These are phyloP conservation scores for Oxytorus armatus DNA, from an alignment of 2,888 invertebrate genomes.

Conservation along the genomic window DNA sequence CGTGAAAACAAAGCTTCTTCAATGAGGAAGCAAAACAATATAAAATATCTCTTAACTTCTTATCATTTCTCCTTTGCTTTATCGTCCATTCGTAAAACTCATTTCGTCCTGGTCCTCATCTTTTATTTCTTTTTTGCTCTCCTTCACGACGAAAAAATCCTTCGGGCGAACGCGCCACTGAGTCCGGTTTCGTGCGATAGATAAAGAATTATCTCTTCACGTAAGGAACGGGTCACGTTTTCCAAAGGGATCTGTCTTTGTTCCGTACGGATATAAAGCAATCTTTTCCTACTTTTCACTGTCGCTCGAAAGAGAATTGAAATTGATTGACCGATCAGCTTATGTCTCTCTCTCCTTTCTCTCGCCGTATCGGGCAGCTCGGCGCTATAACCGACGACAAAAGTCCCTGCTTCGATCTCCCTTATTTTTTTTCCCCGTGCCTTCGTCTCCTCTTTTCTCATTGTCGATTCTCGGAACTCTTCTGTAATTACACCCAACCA, in stretches of 20 bases:
- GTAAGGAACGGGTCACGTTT: slow-evolving; percentile 56
- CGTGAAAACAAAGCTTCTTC: too few species aligned
- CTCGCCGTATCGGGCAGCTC: slow-evolving; percentile 24
- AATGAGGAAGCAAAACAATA: neutral
- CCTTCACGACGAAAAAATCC: slow-evolving; percentile 64
- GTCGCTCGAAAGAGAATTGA: slow-evolving; percentile 68
- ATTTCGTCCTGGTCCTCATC: slow-evolving; percentile 33
- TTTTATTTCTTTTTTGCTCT: slow-evolving; percentile 14
- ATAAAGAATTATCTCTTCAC: slow-evolving; percentile 65
- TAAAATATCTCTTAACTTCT: slow-evolving; percentile 20
- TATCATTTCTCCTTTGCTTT: slow-evolving; percentile 1
- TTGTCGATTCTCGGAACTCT: slow-evolving; percentile 44
- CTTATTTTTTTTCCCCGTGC: slow-evolving; percentile 20
- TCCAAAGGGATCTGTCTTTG: slow-evolving; percentile 49
- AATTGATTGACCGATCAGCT: slow-evolving; percentile 72
- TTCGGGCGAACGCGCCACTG: slow-evolving; percentile 56
- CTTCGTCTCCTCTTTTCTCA: slow-evolving; percentile 24
- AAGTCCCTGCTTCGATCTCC: slow-evolving; percentile 39
- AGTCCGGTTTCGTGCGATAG: slow-evolving; percentile 49
- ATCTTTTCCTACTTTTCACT: slow-evolving; percentile 58
- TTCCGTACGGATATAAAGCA: slow-evolving; percentile 14
- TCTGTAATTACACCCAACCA: slow-evolving; percentile 69
- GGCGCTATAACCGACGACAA: slow-evolving; percentile 51
- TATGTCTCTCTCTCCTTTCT: slow-evolving; percentile 52
- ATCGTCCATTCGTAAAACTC: slow-evolving; percentile 48